Percentiles rank a stretch among this genome's conserved stretches.
These are phyloP conservation scores for Drosophila meridionalis DNA, from an alignment of 2,888 invertebrate genomes.

Conservation along the genomic window DNA sequence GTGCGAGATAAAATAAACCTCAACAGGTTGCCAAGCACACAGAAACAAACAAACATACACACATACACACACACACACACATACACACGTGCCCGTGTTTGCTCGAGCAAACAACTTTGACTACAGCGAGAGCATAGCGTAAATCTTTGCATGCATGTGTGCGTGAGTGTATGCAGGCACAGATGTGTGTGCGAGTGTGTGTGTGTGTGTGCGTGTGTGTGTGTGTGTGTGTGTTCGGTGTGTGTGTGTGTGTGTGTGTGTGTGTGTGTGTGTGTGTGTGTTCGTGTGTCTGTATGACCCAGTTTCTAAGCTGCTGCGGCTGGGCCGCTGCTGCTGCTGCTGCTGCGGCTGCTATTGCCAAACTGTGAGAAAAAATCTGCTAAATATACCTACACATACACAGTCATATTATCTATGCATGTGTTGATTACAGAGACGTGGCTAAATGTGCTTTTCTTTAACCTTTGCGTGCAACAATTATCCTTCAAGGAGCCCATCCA, in stretches of 20 bases:
- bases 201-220: not conserved
- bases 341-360: conserved; percentile 29
- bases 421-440: conserved; percentile 6
- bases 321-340: conserved; percentile 11
- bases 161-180: not conserved
- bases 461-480: not conserved
- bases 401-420: not conserved
- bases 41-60: conserved; percentile 3
- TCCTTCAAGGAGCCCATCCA: not conserved
- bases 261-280: not conserved
- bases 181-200: not conserved
- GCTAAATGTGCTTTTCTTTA: not conserved
- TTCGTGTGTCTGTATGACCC: conserved; percentile 53
- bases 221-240: not conserved
- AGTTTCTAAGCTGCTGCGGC: conserved; percentile 63
- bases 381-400: conserved; percentile 15
- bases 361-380: conserved; percentile 28
- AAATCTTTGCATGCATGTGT: conserved; percentile 30
- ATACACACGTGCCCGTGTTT: conserved; percentile 4
- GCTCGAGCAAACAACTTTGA: conserved; percentile 17
- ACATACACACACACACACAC: not conserved
- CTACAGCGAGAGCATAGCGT: conserved; percentile 39
- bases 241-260: not conserved
- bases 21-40: conserved; percentile 50
- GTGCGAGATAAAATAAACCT: conserved; percentile 18